These are phyloP conservation scores for Trisateles emortualis DNA, from an alignment of 2,888 invertebrate genomes.

Conservation along the genomic window DNA sequence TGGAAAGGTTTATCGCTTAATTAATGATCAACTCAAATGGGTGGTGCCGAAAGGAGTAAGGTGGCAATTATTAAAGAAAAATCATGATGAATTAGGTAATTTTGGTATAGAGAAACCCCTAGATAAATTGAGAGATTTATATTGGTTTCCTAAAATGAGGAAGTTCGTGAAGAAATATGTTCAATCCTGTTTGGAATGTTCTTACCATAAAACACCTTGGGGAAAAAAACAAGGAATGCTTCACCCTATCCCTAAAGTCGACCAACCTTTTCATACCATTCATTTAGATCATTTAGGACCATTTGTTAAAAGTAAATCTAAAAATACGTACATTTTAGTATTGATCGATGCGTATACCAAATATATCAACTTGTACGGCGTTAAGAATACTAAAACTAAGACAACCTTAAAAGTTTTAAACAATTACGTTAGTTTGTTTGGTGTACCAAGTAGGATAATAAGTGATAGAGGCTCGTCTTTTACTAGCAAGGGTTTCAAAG, in stretches of 20 bases:
- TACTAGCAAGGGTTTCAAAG: constrained; percentile 12
- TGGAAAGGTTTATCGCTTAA: constrained; percentile 10
- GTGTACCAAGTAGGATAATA: constrained; percentile 10
- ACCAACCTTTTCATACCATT: constrained; percentile 40
- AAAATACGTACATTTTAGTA: constrained; percentile 15
- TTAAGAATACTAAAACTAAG: constrained; percentile 4
- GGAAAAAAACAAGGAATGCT: constrained; percentile 34
- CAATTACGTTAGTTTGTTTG: constrained; percentile 8
- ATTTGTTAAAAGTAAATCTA: constrained; percentile 15
- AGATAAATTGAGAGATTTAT: background rate
- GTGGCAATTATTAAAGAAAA: constrained; percentile 38
- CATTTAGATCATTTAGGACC: constrained; percentile 46
- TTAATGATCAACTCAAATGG: constrained; percentile 25
- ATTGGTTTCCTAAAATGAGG: constrained; percentile 12
- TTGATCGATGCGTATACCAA: constrained; percentile 21
- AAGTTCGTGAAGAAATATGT: constrained; percentile 12
- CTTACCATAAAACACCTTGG: constrained; percentile 7
- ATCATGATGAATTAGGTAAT: constrained; percentile 43
- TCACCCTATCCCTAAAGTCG: constrained; percentile 36
- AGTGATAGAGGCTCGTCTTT: constrained; percentile 15
- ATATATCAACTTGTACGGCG: background rate
- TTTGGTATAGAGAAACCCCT: constrained; percentile 38
- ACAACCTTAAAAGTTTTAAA: background rate
- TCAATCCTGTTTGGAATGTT: constrained; percentile 7
- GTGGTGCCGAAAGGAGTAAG: constrained; percentile 35